These are phyloP conservation scores for Agriotes lineatus DNA, from an alignment of 2,888 invertebrate species.

Conservation along the genomic window DNA sequence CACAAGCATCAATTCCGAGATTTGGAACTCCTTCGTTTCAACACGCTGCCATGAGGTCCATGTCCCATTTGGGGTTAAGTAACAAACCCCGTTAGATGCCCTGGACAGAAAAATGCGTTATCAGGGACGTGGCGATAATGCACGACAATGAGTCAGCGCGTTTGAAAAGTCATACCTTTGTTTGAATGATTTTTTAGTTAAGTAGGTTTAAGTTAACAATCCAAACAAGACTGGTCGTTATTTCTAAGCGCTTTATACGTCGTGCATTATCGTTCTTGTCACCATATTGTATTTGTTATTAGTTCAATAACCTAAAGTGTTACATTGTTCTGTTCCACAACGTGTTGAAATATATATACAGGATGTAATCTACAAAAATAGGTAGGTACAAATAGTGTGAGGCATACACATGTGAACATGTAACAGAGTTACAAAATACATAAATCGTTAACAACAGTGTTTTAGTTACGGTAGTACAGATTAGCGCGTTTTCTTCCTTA, in stretches of 20 bases:
- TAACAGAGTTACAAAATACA: constrained; percentile 8
- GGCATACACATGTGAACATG: constrained; percentile 27
- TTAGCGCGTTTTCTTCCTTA: constrained; percentile 10
- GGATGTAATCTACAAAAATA: constrained; percentile 15
- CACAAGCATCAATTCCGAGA: not conserved
- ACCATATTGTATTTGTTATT: constrained; percentile 10
- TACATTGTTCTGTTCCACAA: constrained; percentile 12
- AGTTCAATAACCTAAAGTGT: constrained; percentile 33
- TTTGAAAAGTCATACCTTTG: not conserved
- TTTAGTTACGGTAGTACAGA: constrained; percentile 10
- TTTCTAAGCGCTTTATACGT: constrained; percentile 21
- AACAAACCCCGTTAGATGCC: constrained; percentile 6
- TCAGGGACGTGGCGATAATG: not conserved
- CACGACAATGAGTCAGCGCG: constrained; percentile 10
- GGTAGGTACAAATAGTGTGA: constrained; percentile 27
- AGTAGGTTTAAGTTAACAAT: not conserved
- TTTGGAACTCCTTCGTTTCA: not conserved
- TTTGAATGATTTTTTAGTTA: not conserved
- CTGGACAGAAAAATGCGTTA: constrained; percentile 26
- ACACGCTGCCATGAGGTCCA: not conserved
- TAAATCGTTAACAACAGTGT: constrained; percentile 29
- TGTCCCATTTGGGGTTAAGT: not conserved
- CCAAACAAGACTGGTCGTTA: too few species aligned
- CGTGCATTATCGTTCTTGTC: constrained; percentile 20
- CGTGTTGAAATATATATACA: constrained; percentile 8